Evolutionary conservation across 2,888 invertebrate genomes (phyloP), one percentile per base, ranked within the genome.

Genomic region (Patella ulyssiponensis): DNA sequence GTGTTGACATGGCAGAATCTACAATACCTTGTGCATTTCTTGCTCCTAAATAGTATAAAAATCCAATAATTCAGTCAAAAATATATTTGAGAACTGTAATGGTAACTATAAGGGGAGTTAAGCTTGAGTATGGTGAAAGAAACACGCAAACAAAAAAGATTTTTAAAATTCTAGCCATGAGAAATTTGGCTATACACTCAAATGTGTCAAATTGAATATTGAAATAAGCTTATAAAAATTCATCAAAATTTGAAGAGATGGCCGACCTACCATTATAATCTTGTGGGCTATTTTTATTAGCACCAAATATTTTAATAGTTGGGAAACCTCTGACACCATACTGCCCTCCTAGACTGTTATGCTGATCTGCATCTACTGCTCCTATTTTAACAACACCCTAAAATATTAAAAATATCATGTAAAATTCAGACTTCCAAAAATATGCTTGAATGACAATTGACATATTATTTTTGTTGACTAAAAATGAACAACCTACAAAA

Each of bases 381-480:
- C 98, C 99, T 7, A 99, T 96, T 94, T 97, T 98, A 0, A 96
- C 95, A 17, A 98, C 93, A 79, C 99, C 98, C 95, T 96, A 89
- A 27, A 92, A 78, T 20, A 9, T 44, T 44, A 44, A 33, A 33
- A 33, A 33, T 33, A 33, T 33, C 33, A 33, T 33, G 33, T 33
- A 33, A 44, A 9, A 44, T 44, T 44, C 44, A 44, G 44, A 44
- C 44, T 7, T 44, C 7, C 44, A 44, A 44, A 44, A 9, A 44
- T 5, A 44, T 44, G 44, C 44, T 44, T 44, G 44, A 44, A 44
- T 9, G 7, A 44, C 44, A 44, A 44, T 44, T 9, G 44, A 44
- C 44, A 44, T 44, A 5, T 5, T 44, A 44, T 7, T 44, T 44
- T 44, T 9, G 44, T 44, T 9, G 44, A 44, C 44, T 44, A 1